Conservation (phyloP, 2,888 invertebrate species). For the Eupithecia tripunctaria region DNA sequence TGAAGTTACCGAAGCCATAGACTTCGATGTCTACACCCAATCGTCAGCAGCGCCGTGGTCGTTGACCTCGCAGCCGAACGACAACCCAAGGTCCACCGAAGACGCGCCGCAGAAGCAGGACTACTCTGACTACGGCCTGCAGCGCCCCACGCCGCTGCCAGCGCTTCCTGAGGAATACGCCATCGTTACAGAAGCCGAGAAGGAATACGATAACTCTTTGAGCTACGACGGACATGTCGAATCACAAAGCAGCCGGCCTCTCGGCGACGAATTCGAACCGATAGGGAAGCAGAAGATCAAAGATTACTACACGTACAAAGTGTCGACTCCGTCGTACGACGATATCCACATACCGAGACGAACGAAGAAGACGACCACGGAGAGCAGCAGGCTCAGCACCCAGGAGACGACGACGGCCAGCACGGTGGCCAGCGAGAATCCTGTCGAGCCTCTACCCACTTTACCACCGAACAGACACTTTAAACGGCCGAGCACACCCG, state of each 20-base stretch:
- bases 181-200: slow-evolving; percentile 76
- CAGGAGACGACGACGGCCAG: slow-evolving; percentile 62
- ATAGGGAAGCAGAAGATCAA: slow-evolving; percentile 76
- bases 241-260: slow-evolving; percentile 77
- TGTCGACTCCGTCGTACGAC: slow-evolving; percentile 72
- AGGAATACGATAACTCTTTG: slow-evolving; percentile 74
- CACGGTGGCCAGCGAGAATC: slow-evolving; percentile 55
- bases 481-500: slow-evolving; percentile 66
- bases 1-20: slow-evolving; percentile 76
- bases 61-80: slow-evolving; percentile 63
- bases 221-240: slow-evolving; percentile 73
- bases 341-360: slow-evolving; percentile 66
- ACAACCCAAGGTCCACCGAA: slow-evolving; percentile 61
- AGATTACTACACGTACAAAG: slow-evolving; percentile 76
- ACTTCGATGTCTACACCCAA: slow-evolving; percentile 66
- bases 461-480: slow-evolving; percentile 78
- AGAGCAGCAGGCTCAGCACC: slow-evolving; percentile 53
- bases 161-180: slow-evolving; percentile 73
- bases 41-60: slow-evolving; percentile 71
- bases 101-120: slow-evolving; percentile 62
- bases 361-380: slow-evolving; percentile 71
- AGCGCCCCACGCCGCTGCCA: slow-evolving; percentile 61
- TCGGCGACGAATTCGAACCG: slow-evolving; percentile 78
- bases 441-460: slow-evolving; percentile 72
- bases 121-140: slow-evolving; percentile 58